Conservation (phyloP, 2,797 vertebrate species). For the Syngnathus rostellatus region DNA sequence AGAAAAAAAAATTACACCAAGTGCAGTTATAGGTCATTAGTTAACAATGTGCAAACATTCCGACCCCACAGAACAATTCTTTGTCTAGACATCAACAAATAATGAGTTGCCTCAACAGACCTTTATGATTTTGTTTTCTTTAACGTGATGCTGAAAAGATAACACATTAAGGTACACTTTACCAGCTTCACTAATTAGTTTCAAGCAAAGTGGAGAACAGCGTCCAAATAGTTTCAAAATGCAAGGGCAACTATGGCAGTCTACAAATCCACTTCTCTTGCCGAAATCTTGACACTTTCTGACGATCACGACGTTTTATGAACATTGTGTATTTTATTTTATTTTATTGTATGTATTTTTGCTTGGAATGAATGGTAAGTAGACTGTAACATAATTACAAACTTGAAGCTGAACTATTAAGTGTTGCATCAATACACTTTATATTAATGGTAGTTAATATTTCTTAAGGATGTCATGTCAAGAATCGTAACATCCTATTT, state of each 20-base stretch:
- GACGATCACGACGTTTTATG: background rate
- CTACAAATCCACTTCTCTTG: background rate
- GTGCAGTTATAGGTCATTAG: conserved; percentile 41
- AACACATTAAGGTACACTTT: background rate
- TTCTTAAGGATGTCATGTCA: conserved; percentile 21
- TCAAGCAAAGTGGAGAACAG: background rate
- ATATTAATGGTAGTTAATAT: background rate
- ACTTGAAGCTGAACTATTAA: background rate
- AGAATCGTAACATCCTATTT: conserved; percentile 24
- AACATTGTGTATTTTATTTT: too few relatives aligned
- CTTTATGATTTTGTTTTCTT: conserved; percentile 25
- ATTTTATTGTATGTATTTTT: background rate
- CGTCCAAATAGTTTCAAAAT: background rate
- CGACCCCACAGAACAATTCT: conserved; percentile 25
- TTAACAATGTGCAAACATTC: conserved; percentile 32
- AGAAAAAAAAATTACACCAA: conserved; percentile 24
- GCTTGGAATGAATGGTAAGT: background rate
- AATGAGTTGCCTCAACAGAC: conserved; percentile 20
- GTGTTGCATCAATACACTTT: background rate
- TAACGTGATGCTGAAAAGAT: background rate
- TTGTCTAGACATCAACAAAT: conserved; percentile 39
- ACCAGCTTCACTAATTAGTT: background rate
- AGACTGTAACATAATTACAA: conserved; percentile 2
- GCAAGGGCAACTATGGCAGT: background rate
- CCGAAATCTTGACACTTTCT: background rate